These are phyloP conservation scores for Penaeus indicus DNA, from an alignment of 1,140 invertebrate species.

Conservation along the genomic window DNA sequence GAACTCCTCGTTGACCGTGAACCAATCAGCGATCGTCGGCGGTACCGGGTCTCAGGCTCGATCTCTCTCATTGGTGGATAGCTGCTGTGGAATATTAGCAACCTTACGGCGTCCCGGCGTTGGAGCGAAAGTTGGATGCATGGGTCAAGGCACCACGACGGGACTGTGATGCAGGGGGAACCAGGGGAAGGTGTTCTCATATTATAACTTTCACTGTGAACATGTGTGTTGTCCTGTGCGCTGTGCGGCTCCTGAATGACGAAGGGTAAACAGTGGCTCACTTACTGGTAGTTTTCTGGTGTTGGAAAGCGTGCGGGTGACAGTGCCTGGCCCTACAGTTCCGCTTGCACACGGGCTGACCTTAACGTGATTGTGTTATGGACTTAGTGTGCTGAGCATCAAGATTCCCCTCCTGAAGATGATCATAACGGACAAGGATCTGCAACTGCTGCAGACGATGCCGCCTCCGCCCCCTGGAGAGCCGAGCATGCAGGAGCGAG, in stretches of 20 bases:
- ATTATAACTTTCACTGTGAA: conserved; percentile 63
- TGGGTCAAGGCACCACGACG: conserved; percentile 44
- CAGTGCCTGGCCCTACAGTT: conserved; percentile 17
- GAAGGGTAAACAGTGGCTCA: conserved; percentile 27
- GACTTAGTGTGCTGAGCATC: not conserved
- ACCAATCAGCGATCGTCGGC: conserved; percentile 61
- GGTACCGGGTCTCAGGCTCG: conserved; percentile 45
- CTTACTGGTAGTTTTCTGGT: no score
- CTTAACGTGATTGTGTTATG: not conserved
- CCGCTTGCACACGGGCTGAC: not conserved
- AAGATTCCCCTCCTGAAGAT: not conserved
- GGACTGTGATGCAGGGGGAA: conserved; percentile 39
- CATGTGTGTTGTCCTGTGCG: conserved; percentile 54
- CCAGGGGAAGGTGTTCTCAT: conserved; percentile 48
- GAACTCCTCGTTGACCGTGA: conserved; percentile 57
- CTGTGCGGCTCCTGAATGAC: conserved; percentile 40
- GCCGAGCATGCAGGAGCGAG: not conserved
- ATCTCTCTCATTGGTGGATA: conserved; percentile 50
- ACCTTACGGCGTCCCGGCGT: conserved; percentile 32
- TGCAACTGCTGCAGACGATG: conserved; percentile 52
- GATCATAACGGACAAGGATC: conserved; percentile 56
- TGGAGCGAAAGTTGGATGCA: conserved; percentile 58
- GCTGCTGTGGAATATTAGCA: conserved; percentile 29
- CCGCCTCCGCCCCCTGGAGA: conserved; percentile 55
- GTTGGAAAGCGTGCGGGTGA: conserved; percentile 1